A percentile compares a stretch with the other conserved stretches of the same genome.
Conservation (phyloP, 2,113 vertebrate genomes). For the Fregata magnificens region DNA sequence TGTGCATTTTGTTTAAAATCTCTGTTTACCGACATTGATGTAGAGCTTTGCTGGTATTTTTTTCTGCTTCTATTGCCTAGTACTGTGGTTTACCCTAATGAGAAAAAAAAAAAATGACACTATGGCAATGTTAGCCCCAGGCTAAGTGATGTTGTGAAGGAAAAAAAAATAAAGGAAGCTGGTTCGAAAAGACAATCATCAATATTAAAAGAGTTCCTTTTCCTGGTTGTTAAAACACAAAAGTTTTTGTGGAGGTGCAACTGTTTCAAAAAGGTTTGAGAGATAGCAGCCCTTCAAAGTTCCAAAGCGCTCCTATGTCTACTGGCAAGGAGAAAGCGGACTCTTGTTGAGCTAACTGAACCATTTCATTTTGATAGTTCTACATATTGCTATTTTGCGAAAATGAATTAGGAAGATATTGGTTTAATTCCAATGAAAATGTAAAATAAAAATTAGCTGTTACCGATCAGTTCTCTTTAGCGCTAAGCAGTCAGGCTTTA, state of each 20-base stretch:
- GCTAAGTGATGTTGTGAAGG: background rate
- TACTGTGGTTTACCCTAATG: background rate
- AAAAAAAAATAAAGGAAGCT: background rate
- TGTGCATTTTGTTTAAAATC: background rate
- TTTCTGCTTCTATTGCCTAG: background rate
- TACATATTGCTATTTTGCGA: background rate
- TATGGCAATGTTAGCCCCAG: background rate
- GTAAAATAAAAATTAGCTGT: background rate
- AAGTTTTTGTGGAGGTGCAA: background rate
- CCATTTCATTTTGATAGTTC: background rate
- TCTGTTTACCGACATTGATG: background rate
- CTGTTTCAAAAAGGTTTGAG: background rate
- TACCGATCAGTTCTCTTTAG: background rate
- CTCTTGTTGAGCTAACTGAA: background rate
- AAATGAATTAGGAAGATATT: background rate
- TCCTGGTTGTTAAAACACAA: background rate
- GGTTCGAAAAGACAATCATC: background rate
- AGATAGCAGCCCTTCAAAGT: background rate
- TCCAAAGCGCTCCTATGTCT: rapidly evolving
- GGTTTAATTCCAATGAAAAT: background rate
- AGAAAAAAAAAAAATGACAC: background rate
- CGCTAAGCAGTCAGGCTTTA: background rate
- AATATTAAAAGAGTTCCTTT: background rate
- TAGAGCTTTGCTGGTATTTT: background rate
- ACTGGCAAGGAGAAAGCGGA: rapidly evolving